Base-by-base conservation (phyloP, 1,140 invertebrate species). In the Antheraea pernyi region DNA sequence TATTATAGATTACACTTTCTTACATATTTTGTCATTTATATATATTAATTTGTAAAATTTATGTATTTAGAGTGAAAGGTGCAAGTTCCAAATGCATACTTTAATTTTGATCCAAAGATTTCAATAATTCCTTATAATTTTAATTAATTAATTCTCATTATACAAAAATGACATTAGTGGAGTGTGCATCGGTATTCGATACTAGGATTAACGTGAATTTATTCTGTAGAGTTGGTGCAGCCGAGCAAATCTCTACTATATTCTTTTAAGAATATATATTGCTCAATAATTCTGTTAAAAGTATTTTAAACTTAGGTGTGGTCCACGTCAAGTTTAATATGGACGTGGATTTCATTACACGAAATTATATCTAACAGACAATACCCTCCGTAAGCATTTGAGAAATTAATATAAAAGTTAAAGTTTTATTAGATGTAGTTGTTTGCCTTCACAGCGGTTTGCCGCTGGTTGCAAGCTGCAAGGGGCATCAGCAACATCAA, bases 31-130 rank as follows among this genome's bases (percentile, higher is more conserved):
- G 86, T 90, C 84, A 82, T 85, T 86, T 83, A 61, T 61, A 86
- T 89, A 84, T 83, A 79, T 88, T 89, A 79, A 81, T 79, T 82
- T 83, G 72, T 11, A 53, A 88, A 89, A 83, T 83, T 83, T 88
- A 84, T 82, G 81, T 89, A 87, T 85, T n/a, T 86, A 81, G 84
- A 85, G 85, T 89, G 86, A 83, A 85, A 86, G 85, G 84, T 91
- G 89, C 86, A 89, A 87, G 86, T 86, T 85, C 78, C 79, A 81
- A 82, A 85, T 89, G 87, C 85, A 85, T 86, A 89, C 86, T 89
- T 89, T 88, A 86, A 88, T 88, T 91, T 89, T 85, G 86, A 88
- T 89, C 89, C 88, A 91, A 91, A 91, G 88, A 91, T 91, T 87
- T 90, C 79, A 78, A 84, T 82, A 79, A 80, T 84, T 86, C 77